phyloP scores from a whole-genome alignment of 2,797 vertebrate species.

The Microchirus variegatus region DNA sequence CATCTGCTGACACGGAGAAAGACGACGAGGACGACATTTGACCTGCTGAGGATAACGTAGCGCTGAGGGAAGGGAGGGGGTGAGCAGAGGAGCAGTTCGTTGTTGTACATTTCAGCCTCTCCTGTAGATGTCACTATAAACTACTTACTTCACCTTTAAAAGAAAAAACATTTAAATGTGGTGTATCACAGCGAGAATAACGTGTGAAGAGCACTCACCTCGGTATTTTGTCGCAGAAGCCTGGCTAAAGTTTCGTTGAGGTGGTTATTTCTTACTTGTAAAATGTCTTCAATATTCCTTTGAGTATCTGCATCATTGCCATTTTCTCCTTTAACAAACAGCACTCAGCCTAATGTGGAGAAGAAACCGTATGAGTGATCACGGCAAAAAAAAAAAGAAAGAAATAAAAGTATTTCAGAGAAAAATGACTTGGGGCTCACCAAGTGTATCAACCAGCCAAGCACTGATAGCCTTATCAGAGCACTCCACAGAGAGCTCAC shows the following conservation, averaged over 20 bases:
- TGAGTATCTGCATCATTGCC: conserved; percentile 29
- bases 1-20: too few relatives aligned
- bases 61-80: too few relatives aligned
- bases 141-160: too few relatives aligned
- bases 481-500: conserved; percentile 71
- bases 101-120: too few relatives aligned
- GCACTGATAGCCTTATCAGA: conserved; percentile 75
- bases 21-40: too few relatives aligned
- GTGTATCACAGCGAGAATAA: conserved; percentile 14
- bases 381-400: conserved; percentile 36
- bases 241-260: conserved; percentile 13
- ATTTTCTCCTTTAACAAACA: conserved; percentile 52
- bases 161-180: conserved; percentile 7
- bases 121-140: too few relatives aligned
- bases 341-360: conserved; percentile 62
- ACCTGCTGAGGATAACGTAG: too few relatives aligned
- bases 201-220: background rate
- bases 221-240: conserved; percentile 21
- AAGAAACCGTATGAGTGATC: conserved; percentile 60
- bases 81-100: too few relatives aligned
- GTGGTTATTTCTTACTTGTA: conserved; percentile 30
- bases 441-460: conserved; percentile 68
- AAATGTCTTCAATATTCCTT: conserved; percentile 28
- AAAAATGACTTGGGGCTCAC: conserved; percentile 54
- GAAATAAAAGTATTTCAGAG: conserved; percentile 58